A percentile compares a stretch with the other conserved stretches of the same genome.
Conservation (phyloP, 2,797 vertebrate genomes). For the Chaenodraco wilsoni region DNA sequence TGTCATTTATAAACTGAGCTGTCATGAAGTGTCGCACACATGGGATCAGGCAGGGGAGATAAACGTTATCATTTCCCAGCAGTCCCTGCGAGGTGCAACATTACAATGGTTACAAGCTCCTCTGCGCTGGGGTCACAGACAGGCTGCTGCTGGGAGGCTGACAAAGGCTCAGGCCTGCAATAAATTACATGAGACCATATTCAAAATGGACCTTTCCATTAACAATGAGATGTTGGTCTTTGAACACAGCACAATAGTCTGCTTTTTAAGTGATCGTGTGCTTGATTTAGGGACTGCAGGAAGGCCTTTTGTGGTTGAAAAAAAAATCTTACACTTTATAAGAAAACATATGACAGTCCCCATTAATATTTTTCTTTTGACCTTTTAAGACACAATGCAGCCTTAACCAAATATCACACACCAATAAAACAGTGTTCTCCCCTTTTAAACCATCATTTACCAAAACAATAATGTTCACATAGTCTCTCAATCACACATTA, state of each 20-base stretch:
- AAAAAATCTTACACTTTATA: background rate
- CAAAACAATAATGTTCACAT: background rate
- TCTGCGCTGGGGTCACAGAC: constrained; percentile 44
- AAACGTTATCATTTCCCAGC: constrained; percentile 78
- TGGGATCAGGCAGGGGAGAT: constrained; percentile 72
- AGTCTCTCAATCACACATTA: background rate
- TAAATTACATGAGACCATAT: constrained; percentile 7
- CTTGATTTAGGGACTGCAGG: background rate
- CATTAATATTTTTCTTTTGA: background rate
- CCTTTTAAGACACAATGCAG: background rate
- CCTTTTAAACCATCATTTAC: background rate
- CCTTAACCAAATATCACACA: background rate
- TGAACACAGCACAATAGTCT: background rate
- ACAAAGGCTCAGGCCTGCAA: constrained; percentile 8
- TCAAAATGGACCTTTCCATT: background rate
- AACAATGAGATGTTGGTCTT: background rate
- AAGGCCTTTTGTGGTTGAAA: background rate
- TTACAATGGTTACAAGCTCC: constrained; percentile 61
- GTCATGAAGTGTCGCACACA: constrained; percentile 41
- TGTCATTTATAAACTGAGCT: constrained; percentile 52
- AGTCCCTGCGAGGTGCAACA: constrained; percentile 58
- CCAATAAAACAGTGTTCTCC: background rate
- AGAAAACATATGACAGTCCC: background rate
- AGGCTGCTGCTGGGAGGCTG: constrained; percentile 37
- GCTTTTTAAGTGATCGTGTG: background rate